Base-by-base conservation (phyloP, 2,888 invertebrate genomes). In the Chouioia cunea region DNA sequence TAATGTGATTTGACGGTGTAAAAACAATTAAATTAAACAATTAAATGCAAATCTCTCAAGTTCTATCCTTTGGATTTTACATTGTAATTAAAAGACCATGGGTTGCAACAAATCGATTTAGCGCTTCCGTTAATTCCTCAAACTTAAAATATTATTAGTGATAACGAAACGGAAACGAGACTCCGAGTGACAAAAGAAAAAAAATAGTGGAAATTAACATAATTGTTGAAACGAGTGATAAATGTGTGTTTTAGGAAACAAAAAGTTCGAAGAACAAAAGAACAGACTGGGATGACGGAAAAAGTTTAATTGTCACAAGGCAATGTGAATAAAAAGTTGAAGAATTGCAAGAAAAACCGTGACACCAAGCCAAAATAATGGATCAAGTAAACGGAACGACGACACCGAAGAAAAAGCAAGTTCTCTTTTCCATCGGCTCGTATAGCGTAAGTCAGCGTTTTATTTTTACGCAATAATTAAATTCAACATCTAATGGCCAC, bases 381-480 rank as follows among this genome's bases (percentile, higher is more conserved):
- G 63, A 67, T 22, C 58, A 47, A 46, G 16, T 22, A n/a, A 72
- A 72, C 20, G 68, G 68, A 54, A 50, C 64, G 56, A 36, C 56
- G 36, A 1, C 36, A 36, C 36, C 36, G 47, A 44, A 65, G 16
- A 69, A 69, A 4, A 70, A 70, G n/a, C 57, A 53, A 27, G 65
- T 73, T 43, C 57, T 63, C 16, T 73, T 73, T 53, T 73, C 73
- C 16, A 73, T 73, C n/a, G 65, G 73, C n/a, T 62, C 73, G 6
- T 73, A 73, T 44, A 54, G n/a, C 43, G 73, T 73, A 62, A 73
- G 72, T 50, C 20, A 50, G 18, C 20, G 20, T 50, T 50, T n/a
- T n/a, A n/a, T n/a, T 12, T 20, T 18, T 50, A 48, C 15, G 16
- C 15, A 52, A 52, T 22, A 52, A 20, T 52, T 12, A 52, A 10